A percentile compares a stretch with the other conserved stretches of the same genome.
Evolutionary conservation across 2,888 invertebrate genomes (phyloP).

Genomic region (Dynastes grantii): DNA sequence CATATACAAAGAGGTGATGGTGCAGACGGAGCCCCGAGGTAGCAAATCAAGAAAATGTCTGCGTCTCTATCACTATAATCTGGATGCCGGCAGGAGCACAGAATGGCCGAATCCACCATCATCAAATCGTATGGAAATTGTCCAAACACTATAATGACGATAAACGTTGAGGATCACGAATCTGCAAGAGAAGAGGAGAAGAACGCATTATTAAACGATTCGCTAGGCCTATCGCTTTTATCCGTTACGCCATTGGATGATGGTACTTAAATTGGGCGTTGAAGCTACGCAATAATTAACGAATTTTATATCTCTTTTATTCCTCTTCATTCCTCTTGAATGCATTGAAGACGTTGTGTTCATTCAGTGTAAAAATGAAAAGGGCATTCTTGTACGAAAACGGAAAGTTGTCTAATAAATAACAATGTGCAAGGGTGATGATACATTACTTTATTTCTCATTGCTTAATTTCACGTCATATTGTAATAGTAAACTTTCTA

Average conservation of each 20-base stretch:
- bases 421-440: background rate
- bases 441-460: background rate
- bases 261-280: constrained; percentile 66
- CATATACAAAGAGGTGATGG: constrained; percentile 27
- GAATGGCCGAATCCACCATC: constrained; percentile 62
- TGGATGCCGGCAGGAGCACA: constrained; percentile 61
- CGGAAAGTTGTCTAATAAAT: background rate
- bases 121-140: constrained; percentile 69
- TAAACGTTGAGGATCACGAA: constrained; percentile 67
- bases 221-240: constrained; percentile 27
- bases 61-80: constrained; percentile 67
- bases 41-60: constrained; percentile 59
- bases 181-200: constrained; percentile 13
- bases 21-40: constrained; percentile 53
- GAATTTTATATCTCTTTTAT: constrained; percentile 37
- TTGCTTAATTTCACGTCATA: constrained; percentile 1
- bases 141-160: constrained; percentile 68
- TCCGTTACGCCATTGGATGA: constrained; percentile 41
- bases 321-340: constrained; percentile 7
- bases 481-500: background rate
- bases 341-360: background rate
- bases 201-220: constrained; percentile 33
- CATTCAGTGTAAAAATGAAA: constrained; percentile 5
- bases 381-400: background rate
- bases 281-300: constrained; percentile 45